Base-by-base conservation (phyloP, 1,140 invertebrate species). In the Neotoxoptera formosana region DNA sequence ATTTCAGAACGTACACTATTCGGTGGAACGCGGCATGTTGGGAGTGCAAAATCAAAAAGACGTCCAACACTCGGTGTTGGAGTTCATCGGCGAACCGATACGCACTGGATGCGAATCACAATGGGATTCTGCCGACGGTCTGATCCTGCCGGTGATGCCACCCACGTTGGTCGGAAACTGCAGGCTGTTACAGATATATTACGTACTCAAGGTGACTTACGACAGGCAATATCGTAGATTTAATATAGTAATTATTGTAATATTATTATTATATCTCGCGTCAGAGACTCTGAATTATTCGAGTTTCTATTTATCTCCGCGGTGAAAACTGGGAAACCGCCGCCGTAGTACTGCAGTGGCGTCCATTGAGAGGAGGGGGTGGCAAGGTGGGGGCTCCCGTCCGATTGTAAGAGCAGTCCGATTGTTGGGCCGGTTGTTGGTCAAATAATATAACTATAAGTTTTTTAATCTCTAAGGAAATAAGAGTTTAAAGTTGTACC, bases 131-230 rank as follows among this genome's bases (percentile, higher is more conserved):
- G 96, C 96, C 3, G 96, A 96, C 93, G 96, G 96, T 93, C 95
- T 97, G 93, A 96, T 97, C 93, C 96, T 98, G 60, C 97, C 97
- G 20, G 96, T 97, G n/a, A 97, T 98, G 96, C 97, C 97, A 25
- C 97, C 97, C 0, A 97, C 97, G 4, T 95, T 97, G 56, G 95
- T 97, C 36, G 97, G 97, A 6, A 96, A 98, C 81, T 98, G 97
- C 95, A 96, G 97, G 93, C 95, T 98, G 41, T 96, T 98, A 60
- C 97, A 98, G 95, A 97, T 98, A 94, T 97, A 97, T 94, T 98
- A 98, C 95, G 96, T 97, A 86, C 95, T 98, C 51, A 97, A 97
- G 95, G 97, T 98, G 95, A 60, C 23, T 7, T 53, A 88, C 17
- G 76, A 67, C 30, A 17, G 1, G n/a, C 14, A 67, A 41, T 67